These are phyloP conservation scores for Paradoxurus hermaphroditus DNA, from an alignment of 2,113 vertebrate genomes.

Conservation along the genomic window DNA sequence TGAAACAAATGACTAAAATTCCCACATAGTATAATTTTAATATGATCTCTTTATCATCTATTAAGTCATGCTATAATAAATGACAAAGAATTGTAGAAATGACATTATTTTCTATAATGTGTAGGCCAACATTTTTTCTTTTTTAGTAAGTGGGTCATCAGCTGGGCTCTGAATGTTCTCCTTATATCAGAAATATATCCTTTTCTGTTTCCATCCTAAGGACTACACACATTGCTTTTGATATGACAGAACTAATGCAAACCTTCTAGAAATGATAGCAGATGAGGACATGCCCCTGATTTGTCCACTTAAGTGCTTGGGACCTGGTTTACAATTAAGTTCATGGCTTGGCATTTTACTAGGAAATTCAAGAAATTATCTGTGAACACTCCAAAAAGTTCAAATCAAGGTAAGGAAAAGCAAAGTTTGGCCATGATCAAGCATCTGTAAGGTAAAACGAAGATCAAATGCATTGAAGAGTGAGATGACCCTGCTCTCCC, in stretches of 20 bases:
- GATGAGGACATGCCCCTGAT: not conserved
- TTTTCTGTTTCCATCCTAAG: not conserved
- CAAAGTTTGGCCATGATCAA: not conserved
- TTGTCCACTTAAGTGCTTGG: not conserved
- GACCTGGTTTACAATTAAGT: not conserved
- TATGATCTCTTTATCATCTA: not conserved
- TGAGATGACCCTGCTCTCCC: not conserved
- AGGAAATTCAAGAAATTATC: slow-evolving; percentile 20
- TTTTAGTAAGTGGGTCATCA: not conserved
- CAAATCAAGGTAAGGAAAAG: slow-evolving; percentile 17
- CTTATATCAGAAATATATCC: not conserved
- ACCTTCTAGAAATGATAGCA: not conserved
- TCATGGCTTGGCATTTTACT: not conserved
- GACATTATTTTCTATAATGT: not conserved
- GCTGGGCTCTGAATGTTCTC: not conserved
- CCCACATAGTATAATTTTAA: not conserved
- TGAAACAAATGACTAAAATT: not conserved
- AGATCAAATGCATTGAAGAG: not conserved
- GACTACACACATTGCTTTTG: not conserved
- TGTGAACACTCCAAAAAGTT: not conserved
- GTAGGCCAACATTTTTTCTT: not conserved
- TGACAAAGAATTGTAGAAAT: not conserved
- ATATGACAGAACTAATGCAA: not conserved
- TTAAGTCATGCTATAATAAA: not conserved
- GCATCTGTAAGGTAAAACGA: not conserved